Evolutionary conservation across 2,888 invertebrate genomes (phyloP).

Genomic region (Acleris holmiana): DNA sequence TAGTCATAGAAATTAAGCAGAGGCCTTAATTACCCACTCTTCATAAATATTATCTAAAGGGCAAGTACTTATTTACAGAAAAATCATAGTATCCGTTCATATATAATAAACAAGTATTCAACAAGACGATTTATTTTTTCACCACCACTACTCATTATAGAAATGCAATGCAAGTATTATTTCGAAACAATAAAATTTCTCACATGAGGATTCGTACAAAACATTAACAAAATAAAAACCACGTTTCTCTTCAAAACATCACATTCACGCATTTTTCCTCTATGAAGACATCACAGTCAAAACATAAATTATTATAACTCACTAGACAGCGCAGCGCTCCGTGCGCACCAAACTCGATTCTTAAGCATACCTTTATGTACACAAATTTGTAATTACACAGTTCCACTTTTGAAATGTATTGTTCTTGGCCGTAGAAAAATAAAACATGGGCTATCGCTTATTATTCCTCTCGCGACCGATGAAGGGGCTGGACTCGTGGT

Average conservation of each 20-base stretch:
- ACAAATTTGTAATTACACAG: slow-evolving; percentile 44
- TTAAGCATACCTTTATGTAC: slow-evolving; percentile 44
- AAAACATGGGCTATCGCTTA: slow-evolving; percentile 72
- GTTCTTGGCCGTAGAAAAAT: slow-evolving; percentile 47
- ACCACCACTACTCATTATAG: slow-evolving; percentile 59
- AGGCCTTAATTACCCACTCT: slow-evolving; percentile 55
- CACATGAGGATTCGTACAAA: slow-evolving; percentile 60
- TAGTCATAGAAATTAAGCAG: slow-evolving; percentile 70
- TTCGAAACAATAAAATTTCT: slow-evolving; percentile 53
- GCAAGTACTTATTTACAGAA: slow-evolving; percentile 79
- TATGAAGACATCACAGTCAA: slow-evolving; percentile 84
- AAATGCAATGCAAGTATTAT: slow-evolving; percentile 63
- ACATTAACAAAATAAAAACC: slow-evolving; percentile 69
- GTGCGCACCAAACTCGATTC: slow-evolving; percentile 35
- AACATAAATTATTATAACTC: slow-evolving; percentile 42
- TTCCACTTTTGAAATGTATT: slow-evolving; percentile 44
- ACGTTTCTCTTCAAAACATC: slow-evolving; percentile 64
- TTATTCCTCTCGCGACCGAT: slow-evolving; percentile 75
- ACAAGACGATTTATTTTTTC: slow-evolving; percentile 48
- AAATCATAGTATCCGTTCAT: slow-evolving; percentile 63
- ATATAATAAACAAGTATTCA: slow-evolving; percentile 62
- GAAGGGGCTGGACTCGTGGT: slow-evolving; percentile 88
- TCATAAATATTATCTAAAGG: slow-evolving; percentile 68
- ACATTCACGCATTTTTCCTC: slow-evolving; percentile 74
- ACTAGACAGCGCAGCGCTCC: slow-evolving; percentile 28